Evolutionary conservation across 2,888 invertebrate genomes (phyloP), one percentile per base, ranked within the genome.

Genomic region (Acrocyrtus sp.): DNA sequence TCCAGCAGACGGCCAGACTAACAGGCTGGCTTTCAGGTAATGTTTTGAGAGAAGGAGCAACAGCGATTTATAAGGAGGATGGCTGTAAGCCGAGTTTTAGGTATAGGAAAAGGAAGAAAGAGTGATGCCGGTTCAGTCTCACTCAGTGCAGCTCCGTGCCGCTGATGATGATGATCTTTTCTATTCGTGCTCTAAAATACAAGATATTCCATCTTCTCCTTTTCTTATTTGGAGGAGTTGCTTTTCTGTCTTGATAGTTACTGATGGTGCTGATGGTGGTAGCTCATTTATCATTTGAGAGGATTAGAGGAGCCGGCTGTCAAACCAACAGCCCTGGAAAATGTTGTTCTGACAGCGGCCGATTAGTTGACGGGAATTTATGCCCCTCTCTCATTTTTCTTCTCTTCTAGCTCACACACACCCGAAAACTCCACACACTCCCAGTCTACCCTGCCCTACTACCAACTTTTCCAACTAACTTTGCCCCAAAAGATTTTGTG

Each of bases 331-430:
- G 62, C 63, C 51, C 63, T 68, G 68, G 68, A 63, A 68, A 68
- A 68, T 74, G 74, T 74, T 68, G 62, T 54, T 74, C 63, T 74
- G 74, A 74, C 74, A 74, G 74, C 41, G 63, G 51, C 74, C 74
- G 67, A 74, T 74, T 74, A 74, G 74, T 74, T 68, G 67, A 74
- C 74, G 68, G 67, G 62, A 74, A 74, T 74, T 74, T 74, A 74
- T 74, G 67, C 73, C 67, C 67, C 68, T 68, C 54, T 53, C 63
- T 63, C 43, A 26, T 56, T 56, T 65, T 29, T 53, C 53, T n/a
- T n/a, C n/a, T n/a, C n/a, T n/a, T n/a, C n/a, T n/a, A n/a, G n/a
- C n/a, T n/a, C n/a, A n/a, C n/a, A n/a, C n/a, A n/a, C n/a, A n/a
- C n/a, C n/a, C n/a, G n/a, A n/a, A n/a, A n/a, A n/a, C 29, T 51